phyloP scores from a whole-genome alignment of 2,113 vertebrate species.

The Neolamprologus variostigma region DNA sequence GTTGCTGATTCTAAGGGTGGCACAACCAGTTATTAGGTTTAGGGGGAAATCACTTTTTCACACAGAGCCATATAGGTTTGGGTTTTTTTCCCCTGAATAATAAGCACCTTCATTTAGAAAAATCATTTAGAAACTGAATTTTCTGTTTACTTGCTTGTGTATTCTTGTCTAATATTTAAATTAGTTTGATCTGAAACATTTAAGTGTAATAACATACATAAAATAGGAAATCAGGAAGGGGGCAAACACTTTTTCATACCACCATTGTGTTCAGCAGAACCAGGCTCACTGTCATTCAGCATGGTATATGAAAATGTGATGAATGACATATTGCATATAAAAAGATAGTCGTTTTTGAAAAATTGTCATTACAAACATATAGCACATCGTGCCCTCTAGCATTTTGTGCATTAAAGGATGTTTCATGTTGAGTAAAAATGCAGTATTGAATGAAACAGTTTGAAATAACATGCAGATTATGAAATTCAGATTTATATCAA shows the following conservation, averaged over 20 bases:
- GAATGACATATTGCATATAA: not conserved
- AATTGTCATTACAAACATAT: not conserved
- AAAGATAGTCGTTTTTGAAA: not conserved
- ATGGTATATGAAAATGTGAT: not conserved
- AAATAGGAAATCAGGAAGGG: not conserved
- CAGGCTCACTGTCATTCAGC: not conserved
- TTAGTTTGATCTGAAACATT: not conserved
- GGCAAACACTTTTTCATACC: not conserved
- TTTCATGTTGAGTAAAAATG: constrained; percentile 8
- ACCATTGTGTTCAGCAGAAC: not conserved
- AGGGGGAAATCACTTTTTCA: not conserved
- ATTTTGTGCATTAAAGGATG: not conserved
- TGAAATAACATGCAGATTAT: constrained; percentile 6
- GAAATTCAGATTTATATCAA: not conserved
- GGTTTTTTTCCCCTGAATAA: rapidly evolving
- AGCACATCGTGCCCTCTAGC: not conserved
- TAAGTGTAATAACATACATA: not conserved
- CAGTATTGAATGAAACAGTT: not conserved
- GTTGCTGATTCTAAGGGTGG: not conserved
- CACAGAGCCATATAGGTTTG: not conserved
- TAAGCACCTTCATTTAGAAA: not conserved
- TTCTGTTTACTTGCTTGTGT: not conserved
- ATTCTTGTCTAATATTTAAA: not conserved
- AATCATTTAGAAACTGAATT: not conserved
- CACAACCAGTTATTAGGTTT: not conserved